Percentiles rank a stretch among this genome's conserved stretches.
phyloP scores from a whole-genome alignment of 2,797 vertebrate species.

The Chloroceryle inda region DNA sequence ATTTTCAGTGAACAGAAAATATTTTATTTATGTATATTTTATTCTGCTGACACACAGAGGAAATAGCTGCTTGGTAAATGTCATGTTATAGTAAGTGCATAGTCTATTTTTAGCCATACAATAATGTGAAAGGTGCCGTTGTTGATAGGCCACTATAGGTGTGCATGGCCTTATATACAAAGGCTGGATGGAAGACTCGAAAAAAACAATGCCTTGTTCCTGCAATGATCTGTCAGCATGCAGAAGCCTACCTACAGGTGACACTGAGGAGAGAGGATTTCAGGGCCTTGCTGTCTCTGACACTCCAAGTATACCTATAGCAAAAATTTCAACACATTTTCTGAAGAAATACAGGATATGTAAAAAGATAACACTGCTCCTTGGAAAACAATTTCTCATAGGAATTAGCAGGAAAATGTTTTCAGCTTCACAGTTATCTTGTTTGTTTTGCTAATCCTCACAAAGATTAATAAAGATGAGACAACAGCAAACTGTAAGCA shows the following conservation, averaged over 20 bases:
- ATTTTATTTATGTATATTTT: slow-evolving; percentile 57
- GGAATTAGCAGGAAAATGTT: slow-evolving; percentile 40
- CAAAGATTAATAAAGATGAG: slow-evolving; percentile 69
- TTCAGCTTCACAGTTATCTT: slow-evolving; percentile 65
- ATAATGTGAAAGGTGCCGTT: slow-evolving; percentile 5
- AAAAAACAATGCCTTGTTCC: not conserved
- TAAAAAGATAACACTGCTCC: slow-evolving; percentile 8
- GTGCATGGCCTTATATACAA: not conserved
- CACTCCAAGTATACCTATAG: not conserved
- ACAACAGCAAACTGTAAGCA: slow-evolving; percentile 62
- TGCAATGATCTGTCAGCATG: not conserved
- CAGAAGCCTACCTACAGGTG: not conserved
- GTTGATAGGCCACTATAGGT: not conserved
- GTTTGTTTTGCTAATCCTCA: slow-evolving; percentile 66
- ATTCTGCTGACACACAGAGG: slow-evolving; percentile 33
- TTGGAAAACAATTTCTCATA: slow-evolving; percentile 45
- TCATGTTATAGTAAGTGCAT: not conserved
- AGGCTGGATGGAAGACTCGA: not conserved
- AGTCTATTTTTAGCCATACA: slow-evolving; percentile 45
- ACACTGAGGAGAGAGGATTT: not conserved
- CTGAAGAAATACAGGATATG: not conserved
- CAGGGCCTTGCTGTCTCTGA: not conserved
- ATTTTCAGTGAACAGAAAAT: slow-evolving; percentile 30
- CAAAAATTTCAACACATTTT: not conserved
- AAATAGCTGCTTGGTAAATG: slow-evolving; percentile 36